Evolutionary conservation across 2,888 invertebrate genomes (phyloP).

Genomic region (Heliothis peltigera): DNA sequence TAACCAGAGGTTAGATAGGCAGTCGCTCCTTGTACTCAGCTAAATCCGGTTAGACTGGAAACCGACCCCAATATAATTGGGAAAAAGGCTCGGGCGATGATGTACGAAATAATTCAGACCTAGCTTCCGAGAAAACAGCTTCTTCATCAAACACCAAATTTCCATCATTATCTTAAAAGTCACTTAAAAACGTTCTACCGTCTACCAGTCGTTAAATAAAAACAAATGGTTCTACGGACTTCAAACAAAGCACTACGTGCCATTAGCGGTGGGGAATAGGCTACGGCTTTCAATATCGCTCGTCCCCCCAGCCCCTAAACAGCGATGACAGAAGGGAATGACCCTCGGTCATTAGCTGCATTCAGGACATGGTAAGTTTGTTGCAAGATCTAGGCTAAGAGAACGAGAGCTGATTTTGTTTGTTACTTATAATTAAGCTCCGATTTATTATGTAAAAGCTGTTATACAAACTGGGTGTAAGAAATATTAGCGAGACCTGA

Average conservation of each 20-base stretch:
- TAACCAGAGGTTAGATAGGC: no score
- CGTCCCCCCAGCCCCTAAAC: conserved; percentile 61
- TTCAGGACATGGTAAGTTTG: conserved; percentile 76
- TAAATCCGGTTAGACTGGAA: no score
- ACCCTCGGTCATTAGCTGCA: conserved; percentile 74
- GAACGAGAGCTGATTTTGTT: conserved; percentile 19
- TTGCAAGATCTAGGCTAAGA: conserved; percentile 67
- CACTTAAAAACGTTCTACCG: conserved; percentile 38
- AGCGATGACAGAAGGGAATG: conserved; percentile 69
- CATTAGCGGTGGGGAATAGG: conserved; percentile 61
- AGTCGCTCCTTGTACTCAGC: no score
- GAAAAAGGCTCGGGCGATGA: no score
- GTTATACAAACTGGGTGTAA: no score
- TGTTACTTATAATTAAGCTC: background rate
- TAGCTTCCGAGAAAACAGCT: no score
- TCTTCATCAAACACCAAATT: background rate
- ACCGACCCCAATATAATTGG: no score
- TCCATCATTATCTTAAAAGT: conserved; percentile 15
- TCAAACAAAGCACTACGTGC: conserved; percentile 62
- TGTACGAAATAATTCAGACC: background rate
- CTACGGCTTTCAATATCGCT: conserved; percentile 65
- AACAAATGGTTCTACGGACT: conserved; percentile 58
- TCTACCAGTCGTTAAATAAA: conserved; percentile 44
- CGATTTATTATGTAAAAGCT: no score
- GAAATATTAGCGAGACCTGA: no score